A percentile compares a stretch with the other conserved stretches of the same genome.
Evolutionary conservation across 2,797 vertebrate genomes (phyloP).

Genomic region (Avahi laniger): DNA sequence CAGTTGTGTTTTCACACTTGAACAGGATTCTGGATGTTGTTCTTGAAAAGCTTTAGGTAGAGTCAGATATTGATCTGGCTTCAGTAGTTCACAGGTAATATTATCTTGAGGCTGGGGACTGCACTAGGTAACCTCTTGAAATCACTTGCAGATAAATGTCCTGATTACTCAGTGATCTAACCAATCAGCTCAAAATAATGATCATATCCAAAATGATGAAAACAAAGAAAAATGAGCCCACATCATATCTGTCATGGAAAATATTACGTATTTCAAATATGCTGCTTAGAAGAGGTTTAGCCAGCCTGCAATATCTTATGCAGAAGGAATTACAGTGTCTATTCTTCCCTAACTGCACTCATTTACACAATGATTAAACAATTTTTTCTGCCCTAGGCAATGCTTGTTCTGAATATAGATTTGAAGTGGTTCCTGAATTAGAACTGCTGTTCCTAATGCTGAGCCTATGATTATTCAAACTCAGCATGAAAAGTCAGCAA

Average conservation of each 20-base stretch:
- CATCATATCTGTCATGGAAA: not conserved
- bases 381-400: constrained; percentile 25
- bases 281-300: not conserved
- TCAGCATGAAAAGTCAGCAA: constrained; percentile 43
- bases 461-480: constrained; percentile 34
- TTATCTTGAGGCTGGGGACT: not conserved
- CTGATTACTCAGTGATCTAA: not conserved
- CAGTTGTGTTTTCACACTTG: not conserved
- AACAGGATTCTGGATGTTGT: not conserved
- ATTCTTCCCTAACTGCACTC: constrained; percentile 10
- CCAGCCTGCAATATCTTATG: not conserved
- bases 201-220: constrained; percentile 42
- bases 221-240: constrained; percentile 30
- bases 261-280: not conserved
- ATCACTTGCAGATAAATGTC: not conserved
- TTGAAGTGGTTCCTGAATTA: constrained; percentile 58
- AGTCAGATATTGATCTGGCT: not conserved
- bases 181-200: constrained; percentile 48
- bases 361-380: constrained; percentile 56
- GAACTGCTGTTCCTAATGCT: constrained; percentile 46
- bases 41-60: constrained; percentile 28
- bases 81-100: not conserved
- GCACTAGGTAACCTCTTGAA: constrained; percentile 2
- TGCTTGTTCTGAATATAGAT: constrained; percentile 59
- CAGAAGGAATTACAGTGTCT: constrained; percentile 42